These are phyloP conservation scores for Musca domestica DNA, from an alignment of 1,140 invertebrate genomes.

Conservation along the genomic window DNA sequence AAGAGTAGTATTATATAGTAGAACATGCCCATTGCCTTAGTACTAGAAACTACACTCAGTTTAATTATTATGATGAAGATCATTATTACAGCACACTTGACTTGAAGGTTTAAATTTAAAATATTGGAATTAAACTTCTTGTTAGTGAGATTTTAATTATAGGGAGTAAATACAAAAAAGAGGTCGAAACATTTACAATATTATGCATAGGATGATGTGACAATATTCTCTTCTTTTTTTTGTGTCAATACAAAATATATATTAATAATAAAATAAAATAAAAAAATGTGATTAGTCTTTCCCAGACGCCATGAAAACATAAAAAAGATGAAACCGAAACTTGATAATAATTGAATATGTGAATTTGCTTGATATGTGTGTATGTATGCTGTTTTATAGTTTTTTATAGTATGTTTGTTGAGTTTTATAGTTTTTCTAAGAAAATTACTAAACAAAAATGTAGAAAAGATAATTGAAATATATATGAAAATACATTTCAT, in stretches of 20 bases:
- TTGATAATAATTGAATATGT: too few relatives aligned
- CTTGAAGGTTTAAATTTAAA: too few relatives aligned
- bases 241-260: not conserved
- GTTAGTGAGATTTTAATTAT: constrained; percentile 14
- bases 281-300: constrained; percentile 52
- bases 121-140: too few relatives aligned
- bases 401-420: too few relatives aligned
- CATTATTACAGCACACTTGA: not conserved
- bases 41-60: not conserved
- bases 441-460: too few relatives aligned
- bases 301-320: constrained; percentile 44
- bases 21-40: not conserved
- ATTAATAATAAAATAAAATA: constrained; percentile 10
- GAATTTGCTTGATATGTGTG: too few relatives aligned
- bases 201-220: too few relatives aligned
- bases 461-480: too few relatives aligned
- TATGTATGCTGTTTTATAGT: too few relatives aligned
- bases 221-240: not conserved
- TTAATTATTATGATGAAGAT: too few relatives aligned
- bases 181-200: not conserved
- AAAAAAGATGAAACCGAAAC: constrained; percentile 23
- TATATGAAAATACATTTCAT: too few relatives aligned
- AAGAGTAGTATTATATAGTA: constrained; percentile 26
- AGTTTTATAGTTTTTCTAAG: too few relatives aligned
- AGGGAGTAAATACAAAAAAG: not conserved